Base-by-base conservation (phyloP, 2,888 invertebrate species). In the Notodonta ziczac region DNA sequence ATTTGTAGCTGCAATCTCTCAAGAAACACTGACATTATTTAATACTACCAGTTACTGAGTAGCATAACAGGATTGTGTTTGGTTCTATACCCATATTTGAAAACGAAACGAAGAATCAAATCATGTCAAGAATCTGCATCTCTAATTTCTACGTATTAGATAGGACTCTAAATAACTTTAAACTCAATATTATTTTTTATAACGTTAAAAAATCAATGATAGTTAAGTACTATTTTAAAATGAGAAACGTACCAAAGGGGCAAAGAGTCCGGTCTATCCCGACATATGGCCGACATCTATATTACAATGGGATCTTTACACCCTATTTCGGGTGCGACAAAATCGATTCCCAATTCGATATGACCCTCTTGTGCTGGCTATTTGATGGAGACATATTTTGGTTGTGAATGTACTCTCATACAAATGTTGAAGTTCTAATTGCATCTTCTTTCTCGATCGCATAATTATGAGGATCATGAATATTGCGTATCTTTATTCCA, bases 321-420 rank as follows among this genome's bases (percentile, higher is more conserved):
- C 93, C 93, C 93, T 84, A 91, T 89, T 89, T 86, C 85, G 90
- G 86, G 87, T 87, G 88, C 84, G 90, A 92, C 89, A 88, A 91
- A 91, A 92, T 93, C 91, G 91, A 92, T 93, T 91, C 78, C 77
- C 89, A 89, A 92, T 91, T 91, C 85, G 90, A 87, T 90, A 88
- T 88, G 89, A 87, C 91, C 91, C 91, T 89, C 86, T 81, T 84
- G 81, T 82, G 81, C 77, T 85, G 75, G 81, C 77, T 82, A 83
- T 84, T 89, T 82, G 84, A 88, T 88, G 78, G 82, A 75, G 76
- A 78, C 77, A 77, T 80, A 78, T 80, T 77, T 73, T 67, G 66
- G 67, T 60, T 71, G 68, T 73, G 67, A 72, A 72, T 67, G 46
- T 46, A 46, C 46, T 46, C 46, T 5, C 5, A 46, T n/a, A 46